These are phyloP conservation scores for Melanophora roralis DNA, from an alignment of 2,888 invertebrate species.

Conservation along the genomic window DNA sequence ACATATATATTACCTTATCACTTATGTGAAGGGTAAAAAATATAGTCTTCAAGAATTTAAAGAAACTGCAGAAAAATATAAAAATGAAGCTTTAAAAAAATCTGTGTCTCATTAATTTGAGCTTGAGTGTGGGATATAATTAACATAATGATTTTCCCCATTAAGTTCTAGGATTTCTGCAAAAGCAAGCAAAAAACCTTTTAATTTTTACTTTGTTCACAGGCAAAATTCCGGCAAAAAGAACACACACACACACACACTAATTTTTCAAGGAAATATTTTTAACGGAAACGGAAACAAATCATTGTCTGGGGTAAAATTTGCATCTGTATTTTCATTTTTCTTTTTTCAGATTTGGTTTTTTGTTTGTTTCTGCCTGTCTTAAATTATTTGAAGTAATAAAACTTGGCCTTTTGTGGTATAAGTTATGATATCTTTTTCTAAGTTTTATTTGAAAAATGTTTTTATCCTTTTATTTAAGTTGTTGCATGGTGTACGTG, in stretches of 20 bases:
- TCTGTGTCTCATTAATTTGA: not conserved
- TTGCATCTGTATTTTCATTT: conserved; percentile 39
- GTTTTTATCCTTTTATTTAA: not conserved
- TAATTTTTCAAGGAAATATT: not conserved
- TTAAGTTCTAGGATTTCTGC: conserved; percentile 7
- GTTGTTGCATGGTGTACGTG: not conserved
- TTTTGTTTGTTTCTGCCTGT: not conserved
- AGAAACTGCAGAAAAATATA: too few relatives aligned
- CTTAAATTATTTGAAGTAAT: not conserved
- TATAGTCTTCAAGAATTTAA: too few relatives aligned
- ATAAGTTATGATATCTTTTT: not conserved
- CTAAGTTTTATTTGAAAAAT: not conserved
- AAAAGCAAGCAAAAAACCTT: not conserved
- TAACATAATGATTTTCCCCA: conserved; percentile 29
- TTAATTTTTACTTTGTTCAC: not conserved
- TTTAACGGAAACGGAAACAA: conserved; percentile 43
- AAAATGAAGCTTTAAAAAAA: too few relatives aligned
- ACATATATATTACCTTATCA: too few relatives aligned
- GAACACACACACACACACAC: not conserved
- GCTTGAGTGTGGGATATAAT: conserved; percentile 30
- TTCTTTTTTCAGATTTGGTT: not conserved
- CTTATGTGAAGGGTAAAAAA: too few relatives aligned
- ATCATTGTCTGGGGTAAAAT: conserved; percentile 56
- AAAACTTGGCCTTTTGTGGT: not conserved
- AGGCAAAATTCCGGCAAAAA: not conserved